Conservation (phyloP, 2,113 vertebrate genomes). For the Caloenas nicobarica region DNA sequence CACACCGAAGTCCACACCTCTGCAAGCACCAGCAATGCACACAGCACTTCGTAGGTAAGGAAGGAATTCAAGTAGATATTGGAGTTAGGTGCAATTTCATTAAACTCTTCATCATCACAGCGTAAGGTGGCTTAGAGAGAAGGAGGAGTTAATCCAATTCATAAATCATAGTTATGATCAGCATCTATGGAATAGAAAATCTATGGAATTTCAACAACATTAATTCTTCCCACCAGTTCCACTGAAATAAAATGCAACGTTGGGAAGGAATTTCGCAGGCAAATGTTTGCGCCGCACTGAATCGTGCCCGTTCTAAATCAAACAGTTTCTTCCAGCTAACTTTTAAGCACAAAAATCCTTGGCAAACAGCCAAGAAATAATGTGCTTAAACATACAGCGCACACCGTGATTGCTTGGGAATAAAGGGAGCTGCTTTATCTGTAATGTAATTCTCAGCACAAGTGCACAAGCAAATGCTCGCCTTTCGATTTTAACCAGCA, state of each 20-base stretch:
- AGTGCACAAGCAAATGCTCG: not conserved
- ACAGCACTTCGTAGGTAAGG: not conserved
- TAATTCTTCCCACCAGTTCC: not conserved
- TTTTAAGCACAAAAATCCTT: not conserved
- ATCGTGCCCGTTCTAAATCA: not conserved
- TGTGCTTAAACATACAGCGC: not conserved
- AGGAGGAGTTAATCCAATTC: not conserved
- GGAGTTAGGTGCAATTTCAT: not conserved
- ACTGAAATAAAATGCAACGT: not conserved
- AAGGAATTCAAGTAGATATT: not conserved
- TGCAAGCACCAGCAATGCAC: not conserved
- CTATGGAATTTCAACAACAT: not conserved
- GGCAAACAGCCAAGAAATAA: not conserved
- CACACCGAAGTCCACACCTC: not conserved
- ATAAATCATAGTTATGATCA: not conserved
- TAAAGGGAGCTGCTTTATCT: not conserved
- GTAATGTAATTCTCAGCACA: not conserved
- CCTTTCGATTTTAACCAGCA: not conserved
- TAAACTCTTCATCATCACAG: not conserved
- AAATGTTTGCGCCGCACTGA: not conserved
- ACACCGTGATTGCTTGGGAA: not conserved
- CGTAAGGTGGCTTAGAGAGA: not conserved
- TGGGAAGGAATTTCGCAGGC: not conserved
- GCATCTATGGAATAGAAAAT: not conserved
- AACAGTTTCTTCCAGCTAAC: not conserved